Evolutionary conservation across 2,797 vertebrate species (phyloP).

Genomic region (Sebastes wilsoni): DNA sequence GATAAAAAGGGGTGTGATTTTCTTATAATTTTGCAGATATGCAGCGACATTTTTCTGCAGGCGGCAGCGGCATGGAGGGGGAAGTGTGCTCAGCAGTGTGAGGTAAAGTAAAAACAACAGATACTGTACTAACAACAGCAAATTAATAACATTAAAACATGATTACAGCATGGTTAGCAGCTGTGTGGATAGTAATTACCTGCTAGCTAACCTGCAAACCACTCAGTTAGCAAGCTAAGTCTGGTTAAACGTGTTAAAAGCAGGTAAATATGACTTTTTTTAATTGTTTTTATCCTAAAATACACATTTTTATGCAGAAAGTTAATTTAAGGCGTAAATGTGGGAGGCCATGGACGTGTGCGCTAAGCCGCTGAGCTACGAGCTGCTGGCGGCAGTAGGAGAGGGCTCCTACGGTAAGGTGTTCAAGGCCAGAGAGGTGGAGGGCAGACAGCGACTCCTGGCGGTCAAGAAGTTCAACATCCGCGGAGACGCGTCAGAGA

Average conservation of each 20-base stretch:
- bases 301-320: background rate
- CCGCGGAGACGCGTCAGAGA: conserved; percentile 28
- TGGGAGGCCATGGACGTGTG: conserved; percentile 54
- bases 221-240: conserved; percentile 26
- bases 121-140: background rate
- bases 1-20: conserved; percentile 65
- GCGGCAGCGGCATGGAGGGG: background rate
- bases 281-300: background rate
- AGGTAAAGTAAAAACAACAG: conserved; percentile 15
- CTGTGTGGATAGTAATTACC: background rate
- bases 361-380: conserved; percentile 61
- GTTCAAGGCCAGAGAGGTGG: conserved; percentile 79
- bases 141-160: rapidly evolving
- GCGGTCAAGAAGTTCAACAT: conserved; percentile 83
- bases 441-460: conserved; percentile 73
- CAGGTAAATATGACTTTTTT: background rate
- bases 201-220: conserved; percentile 3
- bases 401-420: conserved; percentile 79
- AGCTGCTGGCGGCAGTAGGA: conserved; percentile 79
- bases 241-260: background rate
- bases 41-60: background rate
- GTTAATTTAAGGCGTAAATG: background rate
- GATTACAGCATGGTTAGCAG: background rate
- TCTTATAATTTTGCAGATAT: background rate
- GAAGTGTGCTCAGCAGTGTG: background rate